A percentile compares a stretch with the other conserved stretches of the same genome.
phyloP scores from a whole-genome alignment of 2,797 vertebrate species.

The Spinus pinus region DNA sequence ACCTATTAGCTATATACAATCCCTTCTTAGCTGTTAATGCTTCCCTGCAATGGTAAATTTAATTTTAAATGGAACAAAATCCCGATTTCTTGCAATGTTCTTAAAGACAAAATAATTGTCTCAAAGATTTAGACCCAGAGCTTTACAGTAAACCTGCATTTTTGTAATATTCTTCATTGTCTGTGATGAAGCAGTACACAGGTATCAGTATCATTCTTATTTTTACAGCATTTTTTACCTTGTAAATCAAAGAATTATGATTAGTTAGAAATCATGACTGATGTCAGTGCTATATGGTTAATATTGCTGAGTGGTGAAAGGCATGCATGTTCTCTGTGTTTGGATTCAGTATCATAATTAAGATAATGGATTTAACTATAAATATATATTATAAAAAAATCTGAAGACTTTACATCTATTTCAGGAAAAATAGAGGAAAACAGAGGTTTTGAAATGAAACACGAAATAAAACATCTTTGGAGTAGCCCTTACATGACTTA shows the following conservation, averaged over 20 bases:
- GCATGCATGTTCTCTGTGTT: rapidly evolving
- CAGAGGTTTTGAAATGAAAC: background rate
- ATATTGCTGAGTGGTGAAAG: background rate
- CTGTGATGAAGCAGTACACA: background rate
- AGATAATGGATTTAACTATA: background rate
- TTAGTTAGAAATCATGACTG: background rate
- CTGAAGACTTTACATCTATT: background rate
- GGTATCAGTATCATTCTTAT: background rate
- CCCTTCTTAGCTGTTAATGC: background rate
- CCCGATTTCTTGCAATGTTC: background rate
- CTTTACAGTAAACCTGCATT: background rate
- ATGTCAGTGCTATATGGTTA: background rate
- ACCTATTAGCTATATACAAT: background rate
- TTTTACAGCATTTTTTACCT: background rate
- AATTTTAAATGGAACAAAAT: background rate
- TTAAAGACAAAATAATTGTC: background rate
- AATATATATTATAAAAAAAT: background rate
- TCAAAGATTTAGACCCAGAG: background rate
- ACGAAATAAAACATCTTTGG: background rate
- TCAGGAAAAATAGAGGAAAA: background rate
- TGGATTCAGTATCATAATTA: background rate
- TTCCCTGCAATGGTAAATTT: background rate
- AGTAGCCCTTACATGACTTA: background rate
- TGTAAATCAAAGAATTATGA: background rate
- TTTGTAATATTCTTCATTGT: background rate